Evolutionary conservation across 2,113 vertebrate species (phyloP).

Genomic region (Rhombomys opimus): DNA sequence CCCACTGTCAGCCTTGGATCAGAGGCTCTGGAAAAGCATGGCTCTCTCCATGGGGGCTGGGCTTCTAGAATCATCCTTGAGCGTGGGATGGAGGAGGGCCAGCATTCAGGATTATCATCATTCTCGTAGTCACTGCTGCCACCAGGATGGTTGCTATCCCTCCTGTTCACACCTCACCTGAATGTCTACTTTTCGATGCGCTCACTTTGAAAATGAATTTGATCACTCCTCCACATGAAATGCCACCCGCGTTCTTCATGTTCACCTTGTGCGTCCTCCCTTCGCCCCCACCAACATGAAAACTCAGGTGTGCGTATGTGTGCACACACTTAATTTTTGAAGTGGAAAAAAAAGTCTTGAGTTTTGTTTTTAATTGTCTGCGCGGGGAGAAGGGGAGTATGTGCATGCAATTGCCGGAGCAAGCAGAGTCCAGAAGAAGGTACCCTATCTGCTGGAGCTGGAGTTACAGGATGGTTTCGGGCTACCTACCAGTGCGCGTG

Average conservation of each 20-base stretch:
- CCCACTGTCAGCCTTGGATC: neutral
- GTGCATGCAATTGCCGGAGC: neutral
- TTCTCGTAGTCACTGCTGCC: neutral
- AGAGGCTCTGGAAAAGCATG: neutral
- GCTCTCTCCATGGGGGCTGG: neutral
- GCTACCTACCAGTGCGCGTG: neutral
- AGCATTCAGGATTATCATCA: too few relatives aligned
- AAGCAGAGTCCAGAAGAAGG: neutral
- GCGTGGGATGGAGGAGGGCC: neutral
- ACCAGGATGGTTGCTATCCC: neutral
- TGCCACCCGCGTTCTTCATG: neutral
- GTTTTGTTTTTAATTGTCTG: neutral
- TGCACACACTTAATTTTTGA: neutral
- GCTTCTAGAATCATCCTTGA: neutral
- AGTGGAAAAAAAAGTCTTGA: neutral
- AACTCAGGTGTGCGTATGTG: neutral
- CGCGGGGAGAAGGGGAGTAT: too few relatives aligned
- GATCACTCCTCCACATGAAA: neutral
- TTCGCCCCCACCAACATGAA: neutral
- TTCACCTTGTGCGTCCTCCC: neutral
- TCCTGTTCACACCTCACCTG: neutral
- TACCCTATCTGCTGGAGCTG: too few relatives aligned
- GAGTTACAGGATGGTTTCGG: neutral
- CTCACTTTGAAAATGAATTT: neutral
- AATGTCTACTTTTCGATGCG: neutral